Percentiles rank a stretch among this genome's conserved stretches.
phyloP scores from a whole-genome alignment of 2,113 vertebrate genomes.

The Malaclemys terrapin region DNA sequence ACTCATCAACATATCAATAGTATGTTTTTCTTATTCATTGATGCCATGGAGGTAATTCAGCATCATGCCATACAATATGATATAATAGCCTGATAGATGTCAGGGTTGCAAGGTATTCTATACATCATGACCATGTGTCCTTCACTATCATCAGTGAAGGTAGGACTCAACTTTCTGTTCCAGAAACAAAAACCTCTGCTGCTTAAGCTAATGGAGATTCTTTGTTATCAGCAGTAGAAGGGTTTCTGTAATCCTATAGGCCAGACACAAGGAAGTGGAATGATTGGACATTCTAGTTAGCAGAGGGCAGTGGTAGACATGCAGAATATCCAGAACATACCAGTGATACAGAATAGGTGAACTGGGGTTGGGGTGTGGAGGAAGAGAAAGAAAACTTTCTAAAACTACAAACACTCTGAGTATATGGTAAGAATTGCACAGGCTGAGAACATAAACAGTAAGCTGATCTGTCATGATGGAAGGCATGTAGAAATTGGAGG shows the following conservation, averaged over 20 bases:
- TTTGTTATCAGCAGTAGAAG: neutral
- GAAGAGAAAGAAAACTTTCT: neutral
- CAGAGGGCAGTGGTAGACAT: neutral
- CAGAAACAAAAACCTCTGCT: neutral
- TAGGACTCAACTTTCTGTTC: neutral
- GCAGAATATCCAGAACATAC: neutral
- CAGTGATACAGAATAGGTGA: neutral
- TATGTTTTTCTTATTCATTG: neutral
- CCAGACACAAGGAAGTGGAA: neutral
- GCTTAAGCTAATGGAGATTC: neutral
- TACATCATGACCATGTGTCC: neutral
- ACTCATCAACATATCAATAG: neutral
- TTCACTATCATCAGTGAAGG: neutral
- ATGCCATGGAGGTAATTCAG: rapidly evolving
- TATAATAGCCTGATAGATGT: neutral
- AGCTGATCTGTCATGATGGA: neutral
- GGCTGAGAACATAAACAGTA: neutral
- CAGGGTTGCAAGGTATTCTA: neutral
- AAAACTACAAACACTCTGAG: neutral
- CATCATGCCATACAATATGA: neutral
- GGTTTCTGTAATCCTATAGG: neutral
- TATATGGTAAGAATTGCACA: neutral
- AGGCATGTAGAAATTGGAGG: neutral
- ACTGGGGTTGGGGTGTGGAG: neutral
- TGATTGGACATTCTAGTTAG: neutral